phyloP scores from a whole-genome alignment of 2,888 invertebrate species.

The Ornithoptera alexandrae region DNA sequence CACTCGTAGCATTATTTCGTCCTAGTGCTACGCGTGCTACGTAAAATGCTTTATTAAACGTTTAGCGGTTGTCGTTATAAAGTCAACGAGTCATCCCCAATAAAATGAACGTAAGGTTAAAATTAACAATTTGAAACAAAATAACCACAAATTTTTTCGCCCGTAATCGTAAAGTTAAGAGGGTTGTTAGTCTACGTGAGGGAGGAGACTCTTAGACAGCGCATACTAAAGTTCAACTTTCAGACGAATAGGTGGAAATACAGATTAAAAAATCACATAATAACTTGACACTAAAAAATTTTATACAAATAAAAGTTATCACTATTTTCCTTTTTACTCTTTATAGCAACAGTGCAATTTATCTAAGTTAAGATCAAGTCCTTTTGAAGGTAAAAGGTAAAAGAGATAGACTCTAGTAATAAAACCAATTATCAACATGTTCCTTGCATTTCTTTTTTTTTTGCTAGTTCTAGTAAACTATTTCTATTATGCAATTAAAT shows the following conservation, averaged over 20 bases:
- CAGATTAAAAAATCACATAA: no score
- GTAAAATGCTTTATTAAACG: background rate
- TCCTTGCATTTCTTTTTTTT: no score
- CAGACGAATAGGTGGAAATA: background rate
- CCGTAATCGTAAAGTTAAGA: slow-evolving; percentile 9
- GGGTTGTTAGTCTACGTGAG: slow-evolving; percentile 4
- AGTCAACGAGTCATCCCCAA: background rate
- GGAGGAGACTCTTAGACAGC: background rate
- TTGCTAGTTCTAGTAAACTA: no score
- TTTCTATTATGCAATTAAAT: no score
- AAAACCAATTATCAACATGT: no score
- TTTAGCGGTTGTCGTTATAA: background rate
- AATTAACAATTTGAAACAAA: slow-evolving; percentile 1
- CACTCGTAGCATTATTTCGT: background rate
- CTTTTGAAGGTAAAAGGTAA: no score
- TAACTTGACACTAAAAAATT: no score
- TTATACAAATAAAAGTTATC: no score
- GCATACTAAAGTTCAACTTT: slow-evolving; percentile 1
- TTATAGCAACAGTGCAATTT: no score
- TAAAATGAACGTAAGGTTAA: background rate
- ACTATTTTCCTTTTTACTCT: no score
- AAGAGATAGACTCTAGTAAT: no score
- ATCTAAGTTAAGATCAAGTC: no score
- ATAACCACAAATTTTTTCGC: slow-evolving; percentile 11
- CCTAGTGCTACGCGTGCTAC: background rate